Base-by-base conservation (phyloP, 2,888 invertebrate genomes). In the Latheticus oryzae region DNA sequence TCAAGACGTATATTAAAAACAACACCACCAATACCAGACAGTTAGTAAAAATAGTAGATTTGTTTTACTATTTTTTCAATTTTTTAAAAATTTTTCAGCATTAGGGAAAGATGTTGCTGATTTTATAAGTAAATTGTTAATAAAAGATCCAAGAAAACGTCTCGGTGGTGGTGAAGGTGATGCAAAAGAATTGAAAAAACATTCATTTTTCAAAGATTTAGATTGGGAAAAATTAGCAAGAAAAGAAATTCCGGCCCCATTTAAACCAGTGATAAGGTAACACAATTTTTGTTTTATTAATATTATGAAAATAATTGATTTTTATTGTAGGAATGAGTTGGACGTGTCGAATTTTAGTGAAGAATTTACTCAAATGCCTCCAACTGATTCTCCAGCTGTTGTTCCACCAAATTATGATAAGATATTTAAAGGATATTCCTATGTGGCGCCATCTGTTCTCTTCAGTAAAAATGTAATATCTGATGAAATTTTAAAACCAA, bases 271-370 rank as follows among this genome's bases (percentile, higher is more conserved):
- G 53, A 89, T 97, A 59, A 78, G 81, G 78, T 78, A 70, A 28
- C 24, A 7, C 24, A 2, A 24, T 16, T 43, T 15, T 21, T 8
- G 16, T 16, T 5, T n/a, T n/a, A n/a, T n/a, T n/a, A n/a, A n/a
- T n/a, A n/a, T n/a, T n/a, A n/a, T n/a, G n/a, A n/a, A n/a, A n/a
- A n/a, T n/a, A n/a, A n/a, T n/a, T n/a, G n/a, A n/a, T n/a, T 42
- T 52, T 21, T 12, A 48, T 58, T 60, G 8, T 47, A 82, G 83
- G 63, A 85, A 90, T 78, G 95, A 95, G 77, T 83, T 94, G 60
- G 97, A 98, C 80, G 94, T 95, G 7, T 93, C 93, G 73, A 97
- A 98, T 83, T 98, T 98, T 79, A 92, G 96, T 32, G 93, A 93
- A 63, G 97, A 98, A 81, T 98, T 98, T 80, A 98, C 97, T 0